These are phyloP conservation scores for Archips crataeganus DNA, from an alignment of 2,888 invertebrate species.

Conservation along the genomic window DNA sequence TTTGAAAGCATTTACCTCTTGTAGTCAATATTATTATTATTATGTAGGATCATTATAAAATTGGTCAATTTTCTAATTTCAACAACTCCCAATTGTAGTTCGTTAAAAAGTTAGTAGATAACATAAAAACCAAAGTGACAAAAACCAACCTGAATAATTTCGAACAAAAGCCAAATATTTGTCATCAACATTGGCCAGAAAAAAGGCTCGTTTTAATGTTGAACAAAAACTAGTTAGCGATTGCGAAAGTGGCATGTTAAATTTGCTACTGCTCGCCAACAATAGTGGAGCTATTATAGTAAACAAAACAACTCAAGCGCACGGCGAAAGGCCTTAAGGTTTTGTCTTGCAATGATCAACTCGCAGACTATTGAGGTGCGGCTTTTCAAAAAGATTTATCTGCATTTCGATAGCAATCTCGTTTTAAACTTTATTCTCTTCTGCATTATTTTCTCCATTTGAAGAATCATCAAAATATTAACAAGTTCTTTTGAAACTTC, in stretches of 20 bases:
- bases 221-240: constrained; percentile 72
- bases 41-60: too few relatives aligned
- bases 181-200: constrained; percentile 9
- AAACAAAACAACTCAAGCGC: constrained; percentile 72
- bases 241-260: constrained; percentile 68
- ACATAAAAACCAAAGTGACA: background rate
- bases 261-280: constrained; percentile 66
- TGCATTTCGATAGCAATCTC: background rate
- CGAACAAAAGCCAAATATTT: background rate
- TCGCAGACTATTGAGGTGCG: background rate
- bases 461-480: background rate
- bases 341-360: constrained; percentile 38
- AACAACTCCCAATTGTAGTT: too few relatives aligned
- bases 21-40: too few relatives aligned
- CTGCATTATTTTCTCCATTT: background rate
- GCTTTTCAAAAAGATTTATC: constrained; percentile 10
- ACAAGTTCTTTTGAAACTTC: background rate
- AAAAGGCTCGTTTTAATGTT: constrained; percentile 61
- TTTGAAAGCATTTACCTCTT: too few relatives aligned
- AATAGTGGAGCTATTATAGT: constrained; percentile 72
- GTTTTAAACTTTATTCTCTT: background rate
- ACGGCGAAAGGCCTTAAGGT: constrained; percentile 47
- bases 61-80: too few relatives aligned
- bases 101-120: background rate
- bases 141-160: background rate